Evolutionary conservation across 2,888 invertebrate species (phyloP).

Genomic region (Rotaria socialis): DNA sequence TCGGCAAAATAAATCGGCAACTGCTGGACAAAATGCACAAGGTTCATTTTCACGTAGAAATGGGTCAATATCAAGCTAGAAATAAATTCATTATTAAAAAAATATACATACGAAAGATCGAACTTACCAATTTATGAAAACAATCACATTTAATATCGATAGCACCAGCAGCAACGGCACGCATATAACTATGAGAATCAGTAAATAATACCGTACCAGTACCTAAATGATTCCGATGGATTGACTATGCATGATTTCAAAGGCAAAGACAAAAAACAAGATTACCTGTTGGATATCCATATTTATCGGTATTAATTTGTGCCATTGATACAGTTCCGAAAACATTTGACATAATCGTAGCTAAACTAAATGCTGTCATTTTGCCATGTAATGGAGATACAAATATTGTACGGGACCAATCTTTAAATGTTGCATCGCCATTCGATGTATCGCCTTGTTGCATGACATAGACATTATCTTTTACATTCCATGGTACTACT

Average conservation of each 20-base stretch:
- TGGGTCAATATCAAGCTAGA: conserved; percentile 30
- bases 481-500: conserved; percentile 16
- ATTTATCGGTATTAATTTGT: background rate
- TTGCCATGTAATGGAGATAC: background rate
- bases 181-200: conserved; percentile 29
- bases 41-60: conserved; percentile 30
- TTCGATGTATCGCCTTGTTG: background rate
- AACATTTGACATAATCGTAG: background rate
- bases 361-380: conserved; percentile 16
- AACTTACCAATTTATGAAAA: conserved; percentile 24
- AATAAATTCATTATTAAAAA: background rate
- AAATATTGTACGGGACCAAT: conserved; percentile 27
- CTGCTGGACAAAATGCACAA: background rate
- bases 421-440: background rate
- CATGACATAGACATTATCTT: background rate
- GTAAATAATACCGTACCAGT: background rate
- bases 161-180: conserved; percentile 5
- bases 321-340: background rate
- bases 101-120: background rate
- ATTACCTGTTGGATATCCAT: conserved; percentile 5
- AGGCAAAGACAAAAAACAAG: too few species aligned
- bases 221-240: background rate
- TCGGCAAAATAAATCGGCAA: conserved; percentile 11
- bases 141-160: conserved; percentile 28
- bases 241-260: background rate